Base-by-base conservation (phyloP, 2,888 invertebrate species). In the Clanis bilineata region DNA sequence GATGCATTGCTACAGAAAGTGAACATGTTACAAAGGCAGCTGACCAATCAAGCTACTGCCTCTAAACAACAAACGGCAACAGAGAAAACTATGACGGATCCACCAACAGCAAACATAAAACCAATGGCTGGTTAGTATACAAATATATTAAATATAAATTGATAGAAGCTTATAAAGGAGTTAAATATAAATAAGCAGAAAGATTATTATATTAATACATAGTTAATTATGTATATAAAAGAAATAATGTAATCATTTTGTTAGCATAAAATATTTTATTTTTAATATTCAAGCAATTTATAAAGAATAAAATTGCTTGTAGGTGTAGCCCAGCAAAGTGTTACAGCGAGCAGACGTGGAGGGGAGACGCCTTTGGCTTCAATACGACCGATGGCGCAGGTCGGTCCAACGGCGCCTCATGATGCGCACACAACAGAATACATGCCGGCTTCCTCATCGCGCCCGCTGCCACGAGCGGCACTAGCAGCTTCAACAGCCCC, bases 101-200 rank as follows among this genome's bases (percentile, higher is more conserved):
- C 94, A 10, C 94, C 94, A 0, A 98, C 98, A 0, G 98, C 98
- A 4, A 98, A 98, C 80, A 98, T 98, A 45, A 97, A 97, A 83
- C 98, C 98, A 0, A 97, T 98, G 96, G 96, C 98, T 2, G 97
- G 97, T 72, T 93, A 83, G 88, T 74, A 86, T 80, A 41, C 71
- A 41, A 59, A 54, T 5, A 51, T 5, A 4, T 2, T 44, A 39
- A 22, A 6, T 39, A n/a, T 58, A 39, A n/a, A 10, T 23, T 23
- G 23, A 10, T 21, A 21, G 2, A 2, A 43, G 22, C 18, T 38
- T 59, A 21, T 18, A 23, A 12, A 23, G 1, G 3, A 55, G 32
- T 56, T 15, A 47, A 43, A 2, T 4, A 28, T 78, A 38, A 22
- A 58, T 54, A 58, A 28, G 58, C 56, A 32, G 2, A 7, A 32